Evolutionary conservation across 2,888 invertebrate genomes (phyloP).

Genomic region (Prenolepis imparis): DNA sequence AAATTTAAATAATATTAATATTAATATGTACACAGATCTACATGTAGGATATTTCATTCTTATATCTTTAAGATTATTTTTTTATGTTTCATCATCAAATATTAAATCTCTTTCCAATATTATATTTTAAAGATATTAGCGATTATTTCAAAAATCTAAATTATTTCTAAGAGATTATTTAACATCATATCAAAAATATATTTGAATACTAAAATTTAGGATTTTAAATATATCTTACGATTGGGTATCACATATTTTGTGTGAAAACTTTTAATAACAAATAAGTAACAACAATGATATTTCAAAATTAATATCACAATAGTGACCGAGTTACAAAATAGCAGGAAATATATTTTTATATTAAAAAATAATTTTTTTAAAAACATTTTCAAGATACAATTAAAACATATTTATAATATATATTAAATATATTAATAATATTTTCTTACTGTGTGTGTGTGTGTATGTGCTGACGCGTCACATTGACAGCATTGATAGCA

Average conservation of each 20-base stretch:
- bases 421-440: background rate
- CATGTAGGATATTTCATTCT: no score
- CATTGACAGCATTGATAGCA: background rate
- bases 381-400: background rate
- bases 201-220: background rate
- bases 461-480: background rate
- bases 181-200: background rate
- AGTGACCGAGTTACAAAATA: background rate
- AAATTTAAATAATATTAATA: no score
- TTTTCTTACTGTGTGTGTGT: no score
- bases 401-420: background rate
- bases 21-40: no score
- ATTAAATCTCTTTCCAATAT: no score
- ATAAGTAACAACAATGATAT: background rate
- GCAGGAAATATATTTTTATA: background rate
- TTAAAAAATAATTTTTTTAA: background rate
- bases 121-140: no score
- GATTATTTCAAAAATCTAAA: no score
- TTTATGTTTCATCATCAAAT: no score
- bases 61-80: no score
- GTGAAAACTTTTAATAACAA: background rate
- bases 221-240: no score
- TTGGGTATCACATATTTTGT: background rate
- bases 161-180: no score
- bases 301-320: background rate